Base-by-base conservation (phyloP, 1,140 invertebrate genomes). In the Panagrolaimus sp. region DNA sequence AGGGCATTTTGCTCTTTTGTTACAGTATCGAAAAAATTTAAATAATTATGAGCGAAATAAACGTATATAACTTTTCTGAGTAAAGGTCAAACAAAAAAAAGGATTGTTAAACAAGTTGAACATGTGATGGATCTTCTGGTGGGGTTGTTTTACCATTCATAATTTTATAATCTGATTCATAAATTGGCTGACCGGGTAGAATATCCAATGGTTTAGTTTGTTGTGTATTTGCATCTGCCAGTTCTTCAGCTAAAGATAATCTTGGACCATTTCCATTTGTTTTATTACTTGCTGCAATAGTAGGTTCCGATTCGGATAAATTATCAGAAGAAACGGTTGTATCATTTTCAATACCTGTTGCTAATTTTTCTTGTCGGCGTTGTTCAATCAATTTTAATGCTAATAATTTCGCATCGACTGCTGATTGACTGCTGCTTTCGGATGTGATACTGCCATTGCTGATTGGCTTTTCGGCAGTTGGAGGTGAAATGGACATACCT, bases 111-210 rank as follows among this genome's bases (percentile, higher is more conserved):
- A 38, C 7, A 38, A 38, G 32, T 38, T 38, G 32, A 38, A 38
- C 63, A 38, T 58, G 52, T 21, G 52, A 21, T 12, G 52, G 52
- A 21, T 58, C 52, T 28, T 58, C 52, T 21, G 52, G 52, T 28
- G 52, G 52, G 3, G 52, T 58, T 12, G 10, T n/a, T 28, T 58
- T 58, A 28, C 52, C 52, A 21, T 21, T 12, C 21, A 28, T 28
- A 38, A 38, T 38, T 38, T 38, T 38, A 58, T 58, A 28, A 21
- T 58, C 52, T 10, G 21, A 21, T 2, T 58, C 52, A 28, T 58
- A 58, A 28, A 58, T 28, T 4, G 32, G 32, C 17, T 58, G 52
- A 24, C 52, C 52, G 52, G 52, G 52, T 28, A 58, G 17, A 12
- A 58, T 17, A 14, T 58, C 52, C 52, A 58, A n/a, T 21, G 28